A percentile compares a stretch with the other conserved stretches of the same genome.
These are phyloP conservation scores for Tenthredo livida DNA, from an alignment of 2,888 invertebrate species.

Conservation along the genomic window DNA sequence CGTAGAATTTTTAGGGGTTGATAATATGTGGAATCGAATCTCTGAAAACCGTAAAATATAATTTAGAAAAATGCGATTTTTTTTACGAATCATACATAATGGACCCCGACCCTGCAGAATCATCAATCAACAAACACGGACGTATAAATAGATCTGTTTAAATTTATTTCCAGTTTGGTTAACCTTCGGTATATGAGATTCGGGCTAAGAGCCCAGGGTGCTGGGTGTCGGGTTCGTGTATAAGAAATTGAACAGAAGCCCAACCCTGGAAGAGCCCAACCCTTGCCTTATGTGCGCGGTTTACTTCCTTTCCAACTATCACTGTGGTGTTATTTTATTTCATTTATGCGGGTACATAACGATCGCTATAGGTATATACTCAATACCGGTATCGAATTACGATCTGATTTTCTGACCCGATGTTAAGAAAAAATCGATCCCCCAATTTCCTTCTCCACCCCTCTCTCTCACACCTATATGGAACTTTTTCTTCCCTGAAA, in stretches of 20 bases:
- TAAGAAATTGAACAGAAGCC: conserved; percentile 37
- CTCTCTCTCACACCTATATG: neutral
- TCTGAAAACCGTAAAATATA: neutral
- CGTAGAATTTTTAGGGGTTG: neutral
- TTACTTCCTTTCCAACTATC: neutral
- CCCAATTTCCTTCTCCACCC: neutral
- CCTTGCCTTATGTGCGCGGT: neutral
- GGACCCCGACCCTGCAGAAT: neutral
- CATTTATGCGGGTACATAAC: neutral
- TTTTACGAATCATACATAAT: too few species aligned
- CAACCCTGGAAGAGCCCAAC: conserved; percentile 2
- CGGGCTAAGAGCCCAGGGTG: neutral
- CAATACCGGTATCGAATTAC: neutral
- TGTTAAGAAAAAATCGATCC: neutral
- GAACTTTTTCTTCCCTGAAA: neutral
- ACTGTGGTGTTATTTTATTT: neutral
- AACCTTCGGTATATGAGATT: neutral
- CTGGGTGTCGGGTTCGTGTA: neutral
- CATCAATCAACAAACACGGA: neutral
- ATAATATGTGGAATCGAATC: neutral
- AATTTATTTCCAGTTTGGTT: neutral
- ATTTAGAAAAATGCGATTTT: neutral
- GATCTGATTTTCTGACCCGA: neutral
- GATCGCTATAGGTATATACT: too few species aligned
- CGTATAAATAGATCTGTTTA: neutral